phyloP scores from a whole-genome alignment of 2,797 vertebrate species.

The Platalea minor region DNA sequence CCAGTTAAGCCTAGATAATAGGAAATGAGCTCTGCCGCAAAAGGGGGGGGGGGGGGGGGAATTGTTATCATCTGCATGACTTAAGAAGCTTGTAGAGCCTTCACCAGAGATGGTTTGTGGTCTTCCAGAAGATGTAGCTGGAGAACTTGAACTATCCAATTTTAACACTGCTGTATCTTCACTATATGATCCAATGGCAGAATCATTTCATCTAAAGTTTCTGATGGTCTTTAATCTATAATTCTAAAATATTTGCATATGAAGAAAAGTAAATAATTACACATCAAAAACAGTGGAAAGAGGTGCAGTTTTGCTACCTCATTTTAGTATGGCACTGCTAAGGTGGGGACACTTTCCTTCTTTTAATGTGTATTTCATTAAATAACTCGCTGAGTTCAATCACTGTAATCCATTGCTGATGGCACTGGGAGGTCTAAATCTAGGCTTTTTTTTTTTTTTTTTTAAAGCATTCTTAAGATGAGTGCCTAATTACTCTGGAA shows the following conservation, averaged over 20 bases:
- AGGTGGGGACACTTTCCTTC: neutral
- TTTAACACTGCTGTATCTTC: neutral
- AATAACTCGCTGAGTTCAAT: neutral
- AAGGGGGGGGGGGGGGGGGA: neutral
- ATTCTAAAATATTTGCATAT: neutral
- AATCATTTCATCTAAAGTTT: neutral
- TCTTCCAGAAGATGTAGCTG: neutral
- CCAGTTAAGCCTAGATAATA: neutral
- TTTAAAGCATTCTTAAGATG: neutral
- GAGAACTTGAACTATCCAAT: neutral
- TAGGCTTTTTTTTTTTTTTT: too few species aligned
- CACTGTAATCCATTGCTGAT: neutral
- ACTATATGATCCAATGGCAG: neutral
- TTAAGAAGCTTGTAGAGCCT: neutral
- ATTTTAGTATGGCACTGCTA: neutral
- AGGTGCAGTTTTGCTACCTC: neutral
- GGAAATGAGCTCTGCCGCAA: neutral
- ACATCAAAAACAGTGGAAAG: neutral
- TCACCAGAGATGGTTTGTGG: neutral
- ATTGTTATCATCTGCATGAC: neutral
- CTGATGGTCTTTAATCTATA: neutral
- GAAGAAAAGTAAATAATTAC: neutral
- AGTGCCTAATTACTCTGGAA: neutral
- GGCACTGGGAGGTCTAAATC: neutral
- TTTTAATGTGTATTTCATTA: neutral